Base-by-base conservation (phyloP, 1,140 invertebrate genomes). In the Diachasmimorpha longicaudata region DNA sequence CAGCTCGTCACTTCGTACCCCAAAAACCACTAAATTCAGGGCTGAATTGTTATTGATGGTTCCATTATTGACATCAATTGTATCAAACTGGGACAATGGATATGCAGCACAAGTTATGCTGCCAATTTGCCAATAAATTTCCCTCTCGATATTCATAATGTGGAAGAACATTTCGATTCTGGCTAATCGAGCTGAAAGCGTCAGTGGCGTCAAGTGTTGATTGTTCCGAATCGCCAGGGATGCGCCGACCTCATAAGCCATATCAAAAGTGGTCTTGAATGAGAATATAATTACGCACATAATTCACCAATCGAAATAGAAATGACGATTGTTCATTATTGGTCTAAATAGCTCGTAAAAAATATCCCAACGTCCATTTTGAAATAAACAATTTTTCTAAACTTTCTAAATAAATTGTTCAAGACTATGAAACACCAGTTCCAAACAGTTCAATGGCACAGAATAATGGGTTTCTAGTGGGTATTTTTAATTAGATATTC, bases 21-120 rank as follows among this genome's bases (percentile, higher is more conserved):
- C 98, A 91, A 99, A 99, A 4, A 98, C 96, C n/a, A 99, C 97
- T n/a, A 99, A 92, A 91, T 98, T 98, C 4, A 99, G 89, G 0
- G 96, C 97, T 0, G 97, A 99, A 81, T 96, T 94, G 81, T 96
- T 97, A 83, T 96, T 97, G 9, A 99, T 97, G 63, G 94, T 92
- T 21, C 98, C 98, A 5, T 95, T 97, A 79, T 93, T 92, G 1
- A 94, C 93, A 82, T 98, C 95, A 77, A 99, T 99, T 0, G 98
- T 99, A 85, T 99, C 98, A 21, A 99, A 95, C 88, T 97, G 95
- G 0, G 94, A 94, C n/a, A 99, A 86, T 0, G 98, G 98, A 90
- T 99, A 99, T 0, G 97, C 98, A 0, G 97, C 97, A 87, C 97
- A 99, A 0, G 96, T 98, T 8, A 99, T 97, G 81, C 96, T 96